Percentiles rank a stretch among this genome's conserved stretches.
phyloP scores from a whole-genome alignment of 53 echinoderm and acorn worm genomes.

The Patiria pectinifera region DNA sequence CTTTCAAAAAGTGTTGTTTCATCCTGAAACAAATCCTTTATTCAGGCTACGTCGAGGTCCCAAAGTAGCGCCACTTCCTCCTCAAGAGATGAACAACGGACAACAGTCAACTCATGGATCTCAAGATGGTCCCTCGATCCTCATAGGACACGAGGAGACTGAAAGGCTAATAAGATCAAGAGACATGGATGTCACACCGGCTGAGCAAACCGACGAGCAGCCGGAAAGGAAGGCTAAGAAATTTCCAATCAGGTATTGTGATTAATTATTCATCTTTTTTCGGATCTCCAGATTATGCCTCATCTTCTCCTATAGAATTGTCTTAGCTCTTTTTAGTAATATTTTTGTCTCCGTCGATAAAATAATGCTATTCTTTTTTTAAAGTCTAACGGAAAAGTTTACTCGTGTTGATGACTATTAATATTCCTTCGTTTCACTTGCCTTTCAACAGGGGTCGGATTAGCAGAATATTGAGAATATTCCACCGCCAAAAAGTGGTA shows the following conservation, averaged over 20 bases:
- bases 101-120: neutral
- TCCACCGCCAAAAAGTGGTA: neutral
- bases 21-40: too few relatives aligned
- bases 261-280: neutral
- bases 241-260: conserved; percentile 17
- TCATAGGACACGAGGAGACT: neutral
- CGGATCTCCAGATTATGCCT: neutral
- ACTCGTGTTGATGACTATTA: neutral
- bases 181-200: too few relatives aligned
- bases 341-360: neutral
- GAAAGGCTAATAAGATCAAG: neutral
- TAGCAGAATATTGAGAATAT: neutral
- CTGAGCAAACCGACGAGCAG: neutral
- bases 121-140: neutral
- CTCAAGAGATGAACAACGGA: neutral
- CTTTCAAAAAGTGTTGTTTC: too few relatives aligned
- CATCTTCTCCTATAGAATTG: neutral
- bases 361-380: too few relatives aligned
- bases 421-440: neutral
- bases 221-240: neutral
- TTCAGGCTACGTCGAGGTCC: conserved; percentile 25
- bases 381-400: neutral
- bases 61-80: conserved; percentile 18
- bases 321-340: neutral
- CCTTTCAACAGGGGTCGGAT: conserved; percentile 2